Evolutionary conservation across 2,888 invertebrate species (phyloP).

Genomic region (Brassicogethes aeneus): DNA sequence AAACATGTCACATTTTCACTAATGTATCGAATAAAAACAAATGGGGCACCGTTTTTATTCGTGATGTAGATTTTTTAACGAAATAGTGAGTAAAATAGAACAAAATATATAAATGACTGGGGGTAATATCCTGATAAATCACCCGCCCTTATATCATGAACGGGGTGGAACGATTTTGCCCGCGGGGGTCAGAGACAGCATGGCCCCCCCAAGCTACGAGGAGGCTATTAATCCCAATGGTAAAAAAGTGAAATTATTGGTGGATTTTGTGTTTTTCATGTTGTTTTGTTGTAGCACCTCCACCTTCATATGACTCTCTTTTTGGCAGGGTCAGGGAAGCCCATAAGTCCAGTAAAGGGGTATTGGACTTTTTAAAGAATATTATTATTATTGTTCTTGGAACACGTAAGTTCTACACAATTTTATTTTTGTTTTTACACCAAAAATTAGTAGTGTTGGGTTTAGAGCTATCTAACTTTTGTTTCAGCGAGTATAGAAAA

Average conservation of each 20-base stretch:
- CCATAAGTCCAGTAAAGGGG: conserved; percentile 49
- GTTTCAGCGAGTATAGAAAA: too few species aligned
- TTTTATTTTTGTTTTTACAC: too few species aligned
- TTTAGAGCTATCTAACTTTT: too few species aligned
- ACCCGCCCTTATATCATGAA: conserved; percentile 23
- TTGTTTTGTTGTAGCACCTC: conserved; percentile 45
- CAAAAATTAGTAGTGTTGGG: background rate
- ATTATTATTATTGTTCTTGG: conserved; percentile 50
- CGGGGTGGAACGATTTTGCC: conserved; percentile 20
- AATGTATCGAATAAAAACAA: background rate
- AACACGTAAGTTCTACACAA: conserved; percentile 53
- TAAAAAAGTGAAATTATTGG: too few species aligned
- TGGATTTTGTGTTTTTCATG: background rate
- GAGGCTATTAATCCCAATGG: conserved; percentile 54
- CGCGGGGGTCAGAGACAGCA: conserved; percentile 22
- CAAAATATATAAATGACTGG: conserved; percentile 20
- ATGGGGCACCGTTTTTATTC: background rate
- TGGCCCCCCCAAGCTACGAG: conserved; percentile 53
- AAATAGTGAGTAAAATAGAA: background rate
- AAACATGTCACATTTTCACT: background rate
- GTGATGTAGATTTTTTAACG: background rate
- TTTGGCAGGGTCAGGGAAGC: conserved; percentile 56
- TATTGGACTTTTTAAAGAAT: conserved; percentile 53
- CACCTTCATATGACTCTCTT: conserved; percentile 58
- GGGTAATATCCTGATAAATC: conserved; percentile 17